A percentile compares a stretch with the other conserved stretches of the same genome.
These are phyloP conservation scores for Blastobasis adustella DNA, from an alignment of 2,888 invertebrate species.

Conservation along the genomic window DNA sequence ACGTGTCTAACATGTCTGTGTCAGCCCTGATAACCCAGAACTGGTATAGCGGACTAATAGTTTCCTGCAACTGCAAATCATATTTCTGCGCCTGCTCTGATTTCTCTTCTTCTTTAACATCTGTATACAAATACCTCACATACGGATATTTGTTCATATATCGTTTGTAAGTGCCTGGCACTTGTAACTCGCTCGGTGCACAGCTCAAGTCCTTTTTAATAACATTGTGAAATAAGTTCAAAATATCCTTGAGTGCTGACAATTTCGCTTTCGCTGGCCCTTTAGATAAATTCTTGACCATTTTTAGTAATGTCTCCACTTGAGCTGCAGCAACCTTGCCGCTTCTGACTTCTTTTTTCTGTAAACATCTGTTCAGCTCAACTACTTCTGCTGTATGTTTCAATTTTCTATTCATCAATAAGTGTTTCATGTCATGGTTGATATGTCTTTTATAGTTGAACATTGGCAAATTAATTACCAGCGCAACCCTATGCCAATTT, in stretches of 20 bases:
- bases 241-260: neutral
- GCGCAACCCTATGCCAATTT: conserved; percentile 29
- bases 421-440: conserved; percentile 23
- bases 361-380: conserved; percentile 12
- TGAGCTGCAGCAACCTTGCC: neutral
- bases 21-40: conserved; percentile 18
- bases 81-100: conserved; percentile 11
- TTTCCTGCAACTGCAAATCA: conserved; percentile 45
- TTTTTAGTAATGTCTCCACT: neutral
- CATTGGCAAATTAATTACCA: conserved; percentile 20
- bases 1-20: neutral
- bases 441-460: conserved; percentile 22
- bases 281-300: neutral
- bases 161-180: conserved; percentile 18
- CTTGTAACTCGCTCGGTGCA: conserved; percentile 1
- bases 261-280: neutral
- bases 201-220: conserved; percentile 20
- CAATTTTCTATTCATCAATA: conserved; percentile 29
- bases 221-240: conserved; percentile 12
- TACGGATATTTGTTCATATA: conserved; percentile 32
- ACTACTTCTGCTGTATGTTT: conserved; percentile 1
- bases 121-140: conserved; percentile 32
- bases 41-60: conserved; percentile 22
- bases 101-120: conserved; percentile 12
- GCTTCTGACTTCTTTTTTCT: conserved; percentile 6